phyloP scores from a whole-genome alignment of 2,888 invertebrate species.

The Euzetes globulus region DNA sequence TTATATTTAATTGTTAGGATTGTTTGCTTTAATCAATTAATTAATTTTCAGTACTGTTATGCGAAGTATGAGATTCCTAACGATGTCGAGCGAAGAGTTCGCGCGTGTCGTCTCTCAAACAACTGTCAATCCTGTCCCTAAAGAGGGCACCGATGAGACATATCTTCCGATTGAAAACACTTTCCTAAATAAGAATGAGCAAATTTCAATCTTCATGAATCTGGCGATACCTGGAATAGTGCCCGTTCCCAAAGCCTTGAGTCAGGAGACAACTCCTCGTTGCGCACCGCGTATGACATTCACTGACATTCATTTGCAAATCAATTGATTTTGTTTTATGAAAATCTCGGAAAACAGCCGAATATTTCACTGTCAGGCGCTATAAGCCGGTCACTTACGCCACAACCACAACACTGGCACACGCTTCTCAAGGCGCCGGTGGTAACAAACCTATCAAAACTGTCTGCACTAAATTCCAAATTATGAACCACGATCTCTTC shows the following conservation, averaged over 20 bases:
- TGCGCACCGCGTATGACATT: constrained; percentile 31
- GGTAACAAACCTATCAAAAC: constrained; percentile 38
- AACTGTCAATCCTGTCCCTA: constrained; percentile 13
- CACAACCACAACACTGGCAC: constrained; percentile 35
- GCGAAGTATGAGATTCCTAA: constrained; percentile 41
- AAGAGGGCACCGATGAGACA: constrained; percentile 24
- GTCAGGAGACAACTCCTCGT: constrained; percentile 35
- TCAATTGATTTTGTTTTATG: not conserved
- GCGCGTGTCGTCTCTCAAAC: constrained; percentile 36
- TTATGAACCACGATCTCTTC: constrained; percentile 41
- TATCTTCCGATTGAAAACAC: constrained; percentile 32
- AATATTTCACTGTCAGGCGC: constrained; percentile 39
- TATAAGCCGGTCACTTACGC: constrained; percentile 42
- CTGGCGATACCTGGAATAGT: constrained; percentile 43
- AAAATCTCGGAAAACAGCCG: constrained; percentile 31
- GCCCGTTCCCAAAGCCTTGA: constrained; percentile 40
- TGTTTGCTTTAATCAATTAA: too few relatives aligned
- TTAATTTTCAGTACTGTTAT: constrained; percentile 37
- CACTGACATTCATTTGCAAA: not conserved
- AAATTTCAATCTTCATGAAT: constrained; percentile 43
- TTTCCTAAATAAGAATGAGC: constrained; percentile 42
- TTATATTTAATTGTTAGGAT: too few relatives aligned
- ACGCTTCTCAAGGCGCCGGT: constrained; percentile 23
- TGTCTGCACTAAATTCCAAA: constrained; percentile 42
- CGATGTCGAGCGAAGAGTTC: constrained; percentile 43